A percentile compares a stretch with the other conserved stretches of the same genome.
phyloP scores from a whole-genome alignment of 2,797 vertebrate species.

The Sphenopsis melanotis region DNA sequence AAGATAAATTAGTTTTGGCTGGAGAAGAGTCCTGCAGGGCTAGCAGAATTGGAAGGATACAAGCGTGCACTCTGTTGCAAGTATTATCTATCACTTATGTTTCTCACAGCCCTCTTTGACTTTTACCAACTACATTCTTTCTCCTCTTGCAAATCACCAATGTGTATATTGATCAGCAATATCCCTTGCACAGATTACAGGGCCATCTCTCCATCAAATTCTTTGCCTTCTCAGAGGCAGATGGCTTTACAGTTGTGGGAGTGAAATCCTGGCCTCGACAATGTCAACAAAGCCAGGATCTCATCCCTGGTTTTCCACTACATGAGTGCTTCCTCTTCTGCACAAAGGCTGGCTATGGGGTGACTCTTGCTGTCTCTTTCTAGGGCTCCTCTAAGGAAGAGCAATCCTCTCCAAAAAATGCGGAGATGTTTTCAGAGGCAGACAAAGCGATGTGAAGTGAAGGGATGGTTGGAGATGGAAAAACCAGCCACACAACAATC shows the following conservation, averaged over 20 bases:
- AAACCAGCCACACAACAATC: conserved; percentile 22
- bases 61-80: conserved; percentile 6
- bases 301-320: neutral
- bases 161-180: neutral
- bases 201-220: neutral
- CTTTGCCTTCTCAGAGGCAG: neutral
- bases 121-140: conserved; percentile 19
- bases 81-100: conserved; percentile 45
- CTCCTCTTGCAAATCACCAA: conserved; percentile 20
- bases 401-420: neutral
- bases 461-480: conserved; percentile 7
- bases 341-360: neutral
- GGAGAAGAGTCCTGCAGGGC: conserved; percentile 49
- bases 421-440: neutral
- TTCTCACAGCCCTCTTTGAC: conserved; percentile 31
- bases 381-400: neutral
- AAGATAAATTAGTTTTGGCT: conserved; percentile 59
- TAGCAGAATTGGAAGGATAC: conserved; percentile 50
- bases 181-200: neutral
- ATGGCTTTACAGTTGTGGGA: neutral
- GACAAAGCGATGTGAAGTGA: neutral
- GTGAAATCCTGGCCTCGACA: neutral
- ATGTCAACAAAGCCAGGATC: neutral
- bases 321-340: neutral
- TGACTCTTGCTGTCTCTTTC: neutral